A percentile compares a stretch with the other conserved stretches of the same genome.
Evolutionary conservation across 2,888 invertebrate species (phyloP).

Genomic region (Drosophila robusta): DNA sequence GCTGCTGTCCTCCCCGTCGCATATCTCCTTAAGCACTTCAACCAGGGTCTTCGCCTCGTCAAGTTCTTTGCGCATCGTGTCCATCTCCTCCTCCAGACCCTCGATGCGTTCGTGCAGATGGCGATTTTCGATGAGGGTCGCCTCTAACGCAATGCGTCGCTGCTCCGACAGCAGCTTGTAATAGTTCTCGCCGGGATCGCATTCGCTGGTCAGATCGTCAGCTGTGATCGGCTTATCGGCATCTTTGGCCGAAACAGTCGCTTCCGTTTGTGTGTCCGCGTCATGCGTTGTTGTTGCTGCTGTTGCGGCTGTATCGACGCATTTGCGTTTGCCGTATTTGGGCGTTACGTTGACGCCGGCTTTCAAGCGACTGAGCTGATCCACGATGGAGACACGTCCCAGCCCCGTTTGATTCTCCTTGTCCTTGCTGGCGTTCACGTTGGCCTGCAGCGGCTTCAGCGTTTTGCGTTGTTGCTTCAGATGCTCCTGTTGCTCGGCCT

Average conservation of each 20-base stretch:
- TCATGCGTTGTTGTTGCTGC: conserved; percentile 33
- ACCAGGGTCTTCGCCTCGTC: conserved; percentile 91
- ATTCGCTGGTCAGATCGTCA: conserved; percentile 90
- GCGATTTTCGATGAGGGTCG: conserved; percentile 90
- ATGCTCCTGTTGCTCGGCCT: conserved; percentile 86
- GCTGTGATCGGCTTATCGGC: conserved; percentile 85
- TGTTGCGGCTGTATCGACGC: conserved; percentile 78
- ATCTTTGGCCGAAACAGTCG: background rate
- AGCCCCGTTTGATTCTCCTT: conserved; percentile 92
- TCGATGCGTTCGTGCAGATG: conserved; percentile 86
- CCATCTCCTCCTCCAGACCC: conserved; percentile 87
- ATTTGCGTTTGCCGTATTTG: conserved; percentile 85
- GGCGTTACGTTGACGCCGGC: conserved; percentile 85
- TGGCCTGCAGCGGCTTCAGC: conserved; percentile 90
- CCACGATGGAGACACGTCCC: conserved; percentile 87
- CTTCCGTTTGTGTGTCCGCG: conserved; percentile 85
- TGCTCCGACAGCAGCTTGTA: conserved; percentile 92
- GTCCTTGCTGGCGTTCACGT: conserved; percentile 88
- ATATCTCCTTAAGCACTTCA: conserved; percentile 91
- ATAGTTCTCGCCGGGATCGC: conserved; percentile 90
- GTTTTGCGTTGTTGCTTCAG: conserved; percentile 88
- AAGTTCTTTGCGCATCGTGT: conserved; percentile 89
- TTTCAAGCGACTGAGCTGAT: conserved; percentile 86
- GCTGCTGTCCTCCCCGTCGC: conserved; percentile 87
- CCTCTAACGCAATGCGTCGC: conserved; percentile 89